Evolutionary conservation across 2,888 invertebrate species (phyloP), one percentile per base, ranked within the genome.

Genomic region (Acleris holmiana): DNA sequence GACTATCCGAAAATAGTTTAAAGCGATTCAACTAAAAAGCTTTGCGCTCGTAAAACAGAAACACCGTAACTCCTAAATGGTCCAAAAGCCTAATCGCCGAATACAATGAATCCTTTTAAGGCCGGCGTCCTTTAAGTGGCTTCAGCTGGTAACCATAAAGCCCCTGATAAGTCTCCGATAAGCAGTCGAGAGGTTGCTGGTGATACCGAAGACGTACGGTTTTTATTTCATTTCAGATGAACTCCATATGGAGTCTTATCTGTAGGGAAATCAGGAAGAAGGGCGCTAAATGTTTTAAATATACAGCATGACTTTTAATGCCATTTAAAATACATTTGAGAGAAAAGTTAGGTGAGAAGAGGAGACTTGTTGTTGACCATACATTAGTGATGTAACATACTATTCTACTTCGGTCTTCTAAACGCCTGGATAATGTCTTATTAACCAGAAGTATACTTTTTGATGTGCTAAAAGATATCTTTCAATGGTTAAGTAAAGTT

Each of bases 81-180:
- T 50, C 55, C 18, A 35, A 44, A 18, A 49, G 18, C 29, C 64
- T 65, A 65, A 65, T 65, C 59, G 55, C 50, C 21, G 54, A 49
- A 35, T 35, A 65, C 65, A 65, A 65, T 60, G 67, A 69, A 75
- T 69, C 72, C 77, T 78, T 76, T 76, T 74, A 76, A 73, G 73
- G 76, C 82, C 83, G 77, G 73, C 69, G 71, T 77, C 79, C 78
- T 82, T 80, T 83, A 85, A 89, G 88, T 88, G 84, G 83, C 73
- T 73, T 75, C 75, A 77, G 75, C 84, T 85, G 79, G 79, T 87
- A 84, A 79, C 84, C 86, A 88, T 88, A 88, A 86, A 83, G 78
- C 76, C 76, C 67, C 74, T 80, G 90, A 89, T 89, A 91, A 88
- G 82, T 54, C 58, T 57, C 51, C 41, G 64, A 65, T 65, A 64